Evolutionary conservation across 2,113 vertebrate genomes (phyloP), one percentile per base, ranked within the genome.

Genomic region (Chascanopsetta lugubris): DNA sequence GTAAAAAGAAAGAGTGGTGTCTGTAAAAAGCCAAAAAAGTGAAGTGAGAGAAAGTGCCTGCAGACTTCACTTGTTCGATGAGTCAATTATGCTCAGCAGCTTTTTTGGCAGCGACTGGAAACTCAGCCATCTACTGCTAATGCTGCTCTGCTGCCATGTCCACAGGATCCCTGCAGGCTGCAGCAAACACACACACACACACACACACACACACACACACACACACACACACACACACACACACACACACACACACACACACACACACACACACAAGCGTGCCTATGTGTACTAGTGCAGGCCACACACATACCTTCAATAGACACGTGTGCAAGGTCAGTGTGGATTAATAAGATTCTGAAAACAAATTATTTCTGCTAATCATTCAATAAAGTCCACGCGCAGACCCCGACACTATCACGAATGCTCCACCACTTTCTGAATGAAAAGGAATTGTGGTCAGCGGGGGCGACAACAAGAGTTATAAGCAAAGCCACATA

Each of bases 361-460:
- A 89, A 88, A 91, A 91, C 87, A 88, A 88, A 90, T 91, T 85
- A 88, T 88, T 81, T 79, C 72, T 57, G 75, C 82, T 90, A 90
- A 90, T 88, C 81, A 80, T 88, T 85, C 76, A 88, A 82, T 84
- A 90, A 86, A 87, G 80, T 77, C 82, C 69, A 71, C 77, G 77
- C 63, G 72, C 79, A 59, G 62, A 70, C 61, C 64, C 64, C 75
- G 79, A 85, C 78, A 69, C 82, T 82, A 81, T 75, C 69, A 82
- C 75, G 71, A 87, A 86, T 84, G 88, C 84, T 84, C 56, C 83
- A 88, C 51, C 58, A 49, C 45, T 46, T 66, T 34, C 21, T 15
- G 51, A 75, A 70, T 63, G 59, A 69, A 83, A 86, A 76, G 26
- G 68, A 62, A 72, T 79, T 66, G 83, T 83, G 83, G 71, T 79